Evolutionary conservation across 2,888 invertebrate species (phyloP).

Genomic region (Ectobius pallidus): DNA sequence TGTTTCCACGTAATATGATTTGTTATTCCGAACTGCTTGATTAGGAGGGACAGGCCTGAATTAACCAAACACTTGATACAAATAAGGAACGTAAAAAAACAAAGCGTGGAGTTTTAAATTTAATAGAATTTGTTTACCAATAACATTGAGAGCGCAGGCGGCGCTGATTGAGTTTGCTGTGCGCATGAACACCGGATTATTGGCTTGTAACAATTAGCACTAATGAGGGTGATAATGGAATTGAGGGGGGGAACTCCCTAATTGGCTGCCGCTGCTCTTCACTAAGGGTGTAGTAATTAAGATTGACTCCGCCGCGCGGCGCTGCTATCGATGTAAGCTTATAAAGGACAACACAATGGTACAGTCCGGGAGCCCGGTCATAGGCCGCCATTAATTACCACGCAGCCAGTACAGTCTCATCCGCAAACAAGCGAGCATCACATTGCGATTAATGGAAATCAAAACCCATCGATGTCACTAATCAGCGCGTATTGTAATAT

Average conservation of each 20-base stretch:
- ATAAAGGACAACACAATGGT: conserved; percentile 8
- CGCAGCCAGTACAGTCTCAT: too few species aligned
- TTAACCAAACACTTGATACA: too few species aligned
- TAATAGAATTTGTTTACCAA: conserved; percentile 19
- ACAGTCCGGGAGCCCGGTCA: too few species aligned
- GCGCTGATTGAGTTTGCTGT: conserved; percentile 33
- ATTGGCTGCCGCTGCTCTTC: conserved; percentile 32
- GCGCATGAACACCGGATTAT: conserved; percentile 37
- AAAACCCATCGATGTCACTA: too few species aligned
- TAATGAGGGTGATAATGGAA: conserved; percentile 39
- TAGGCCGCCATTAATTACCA: too few species aligned
- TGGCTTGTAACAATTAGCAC: conserved; percentile 37
- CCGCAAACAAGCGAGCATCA: too few species aligned
- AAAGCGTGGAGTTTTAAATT: conserved; percentile 22
- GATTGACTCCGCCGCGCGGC: conserved; percentile 30
- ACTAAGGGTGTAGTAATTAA: conserved; percentile 31
- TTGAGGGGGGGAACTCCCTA: conserved; percentile 30
- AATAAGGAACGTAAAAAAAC: too few species aligned
- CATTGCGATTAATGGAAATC: too few species aligned
- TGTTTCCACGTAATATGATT: too few species aligned
- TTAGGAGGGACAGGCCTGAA: too few species aligned
- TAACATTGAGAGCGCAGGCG: neutral
- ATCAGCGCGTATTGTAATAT: too few species aligned
- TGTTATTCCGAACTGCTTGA: too few species aligned
- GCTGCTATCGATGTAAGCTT: conserved; percentile 21